Evolutionary conservation across 2,113 vertebrate species (phyloP), one percentile per base, ranked within the genome.

Genomic region (Lamprotornis superbus): DNA sequence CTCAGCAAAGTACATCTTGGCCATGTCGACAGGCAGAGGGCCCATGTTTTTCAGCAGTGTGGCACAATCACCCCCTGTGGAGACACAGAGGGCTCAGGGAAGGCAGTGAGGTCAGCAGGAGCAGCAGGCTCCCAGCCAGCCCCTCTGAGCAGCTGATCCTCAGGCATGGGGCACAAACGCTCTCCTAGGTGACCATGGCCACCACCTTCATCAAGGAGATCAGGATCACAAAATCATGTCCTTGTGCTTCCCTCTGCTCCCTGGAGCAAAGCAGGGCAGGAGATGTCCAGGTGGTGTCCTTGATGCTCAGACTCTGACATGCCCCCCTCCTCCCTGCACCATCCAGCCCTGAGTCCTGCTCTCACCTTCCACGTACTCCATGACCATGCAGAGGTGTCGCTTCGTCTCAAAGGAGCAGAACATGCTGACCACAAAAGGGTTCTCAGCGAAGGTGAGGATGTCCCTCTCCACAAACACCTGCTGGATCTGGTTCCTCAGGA

Each of bases 291-390:
- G 22, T 47, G 63, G 9, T 63, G 37, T 5, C 65, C 44, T 25
- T 3, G 1, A 12, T 37, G 47, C 47, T 87, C 65, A 49, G 87
- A 56, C 19, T 68, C 7, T 33, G 52, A 3, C 12, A n/a, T 37
- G 37, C 11, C 31, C 15, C 22, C 15, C 33, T 87, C 19, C 23
- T 61, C 40, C 9, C 73, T 23, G 52, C 69, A 40, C 35, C 1
- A 0, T 11, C 30, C 76, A 70, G 40, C 56, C 55, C 15, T 0
- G 0, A 22, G 44, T 42, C 25, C 44, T 1, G 1, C 37, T 10
- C 93, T 92, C 95, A 99, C 99, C 99, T 99, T 99, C 99, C 92
- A 99, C 99, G 0, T 99, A 99, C 95, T 99, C 99, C 99, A 99
- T 99, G 95, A 99, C 99, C 99, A 99, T 99, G 97, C 99, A 99